Percentiles rank a stretch among this genome's conserved stretches.
Conservation (phyloP, 37 sponge, comb jelly and placozoan species). For the Ephydatia muelleri region DNA sequence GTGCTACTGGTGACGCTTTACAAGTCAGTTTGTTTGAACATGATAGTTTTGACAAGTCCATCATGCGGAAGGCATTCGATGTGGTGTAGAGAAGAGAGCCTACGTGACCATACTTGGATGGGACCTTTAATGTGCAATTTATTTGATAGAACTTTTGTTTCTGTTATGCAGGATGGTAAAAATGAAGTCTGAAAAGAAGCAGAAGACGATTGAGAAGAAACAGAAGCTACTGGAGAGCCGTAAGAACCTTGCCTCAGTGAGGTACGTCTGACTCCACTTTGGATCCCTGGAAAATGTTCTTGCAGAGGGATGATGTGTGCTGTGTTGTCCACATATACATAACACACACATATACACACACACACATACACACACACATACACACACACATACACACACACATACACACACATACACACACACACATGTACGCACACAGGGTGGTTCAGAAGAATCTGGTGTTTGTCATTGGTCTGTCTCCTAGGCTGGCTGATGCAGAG, state of each 20-base stretch:
- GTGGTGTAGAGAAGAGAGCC: too few species aligned
- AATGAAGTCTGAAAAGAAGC: constrained; percentile 80
- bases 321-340: neutral
- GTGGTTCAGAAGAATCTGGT: constrained; percentile 91
- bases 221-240: constrained; percentile 89
- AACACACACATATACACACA: neutral
- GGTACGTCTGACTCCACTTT: constrained; percentile 40
- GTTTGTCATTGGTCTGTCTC: constrained; percentile 93
- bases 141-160: neutral
- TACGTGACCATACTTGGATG: too few species aligned
- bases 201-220: constrained; percentile 77
- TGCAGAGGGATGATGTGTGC: constrained; percentile 9
- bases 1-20: too few species aligned
- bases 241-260: constrained; percentile 84
- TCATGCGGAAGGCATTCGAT: too few species aligned
- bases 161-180: constrained; percentile 52
- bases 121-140: neutral
- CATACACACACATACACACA: neutral
- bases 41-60: too few species aligned
- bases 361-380: constrained; percentile 37
- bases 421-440: constrained; percentile 41
- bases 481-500: constrained; percentile 90
- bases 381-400: constrained; percentile 47
- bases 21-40: too few species aligned
- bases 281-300: too few species aligned